These are phyloP conservation scores for Delphinapterus leucas DNA, from an alignment of 2,113 vertebrate genomes.

Conservation along the genomic window DNA sequence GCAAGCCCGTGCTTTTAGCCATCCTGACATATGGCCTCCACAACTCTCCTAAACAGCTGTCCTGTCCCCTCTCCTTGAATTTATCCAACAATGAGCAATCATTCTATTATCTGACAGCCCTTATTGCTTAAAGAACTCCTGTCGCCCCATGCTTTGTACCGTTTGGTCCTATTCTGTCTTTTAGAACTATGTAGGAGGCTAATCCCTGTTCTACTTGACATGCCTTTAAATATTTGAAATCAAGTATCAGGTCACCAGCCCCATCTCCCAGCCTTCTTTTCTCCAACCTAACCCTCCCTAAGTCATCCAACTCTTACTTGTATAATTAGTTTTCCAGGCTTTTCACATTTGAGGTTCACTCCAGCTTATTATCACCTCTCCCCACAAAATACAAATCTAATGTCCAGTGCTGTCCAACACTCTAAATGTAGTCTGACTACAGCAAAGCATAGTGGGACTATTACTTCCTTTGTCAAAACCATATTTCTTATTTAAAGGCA, in stretches of 20 bases:
- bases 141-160: neutral
- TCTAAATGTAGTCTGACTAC: neutral
- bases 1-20: neutral
- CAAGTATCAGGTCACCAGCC: neutral
- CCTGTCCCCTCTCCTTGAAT: neutral
- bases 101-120: neutral
- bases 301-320: neutral
- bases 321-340: neutral
- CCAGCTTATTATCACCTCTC: neutral
- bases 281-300: neutral
- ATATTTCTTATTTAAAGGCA: neutral
- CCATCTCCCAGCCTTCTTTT: neutral
- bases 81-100: neutral
- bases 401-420: neutral
- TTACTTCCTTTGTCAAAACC: neutral
- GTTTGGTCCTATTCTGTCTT: neutral
- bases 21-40: neutral
- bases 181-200: neutral
- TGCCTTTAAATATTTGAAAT: conserved; percentile 2
- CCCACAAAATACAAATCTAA: neutral
- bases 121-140: neutral
- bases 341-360: neutral
- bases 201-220: neutral
- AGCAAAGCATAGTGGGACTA: neutral
- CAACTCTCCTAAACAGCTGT: neutral